Conservation (phyloP, 92 coral and sea anemone genomes). For the Isaurus tuberculatus region DNA sequence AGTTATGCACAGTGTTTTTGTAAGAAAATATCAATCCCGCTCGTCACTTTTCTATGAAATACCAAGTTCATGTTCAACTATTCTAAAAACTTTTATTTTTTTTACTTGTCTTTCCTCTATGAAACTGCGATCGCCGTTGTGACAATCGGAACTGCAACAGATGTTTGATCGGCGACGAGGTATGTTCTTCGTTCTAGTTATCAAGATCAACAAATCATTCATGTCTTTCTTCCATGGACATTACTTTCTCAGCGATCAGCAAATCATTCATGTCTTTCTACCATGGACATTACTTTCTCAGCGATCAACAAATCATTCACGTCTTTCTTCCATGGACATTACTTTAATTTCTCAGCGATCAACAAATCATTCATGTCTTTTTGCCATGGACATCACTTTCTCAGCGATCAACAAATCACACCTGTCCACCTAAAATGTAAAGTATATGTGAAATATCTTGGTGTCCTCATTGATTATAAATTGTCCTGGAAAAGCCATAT, state of each 20-base stretch:
- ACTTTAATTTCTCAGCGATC: no score
- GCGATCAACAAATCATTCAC: no score
- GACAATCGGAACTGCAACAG: conserved; percentile 43
- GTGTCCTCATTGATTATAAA: no score
- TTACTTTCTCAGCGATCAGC: background rate
- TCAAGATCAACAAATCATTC: no score
- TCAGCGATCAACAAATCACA: no score
- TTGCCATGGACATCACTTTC: no score
- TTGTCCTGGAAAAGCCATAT: no score
- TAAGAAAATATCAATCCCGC: background rate
- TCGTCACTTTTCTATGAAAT: background rate
- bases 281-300: no score
- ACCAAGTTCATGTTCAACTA: background rate
- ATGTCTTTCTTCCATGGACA: background rate
- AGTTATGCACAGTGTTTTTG: background rate
- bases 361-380: no score
- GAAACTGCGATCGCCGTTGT: conserved; percentile 5
- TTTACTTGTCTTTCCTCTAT: background rate
- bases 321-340: no score
- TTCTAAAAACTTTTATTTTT: background rate
- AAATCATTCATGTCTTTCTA: background rate
- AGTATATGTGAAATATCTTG: no score
- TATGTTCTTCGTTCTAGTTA: conserved; percentile 23
- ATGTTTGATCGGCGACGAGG: conserved; percentile 95
- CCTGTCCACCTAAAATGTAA: no score